Percentiles rank a stretch among this genome's conserved stretches.
phyloP scores from a whole-genome alignment of 2,797 vertebrate genomes.

The Pangasius djambal region DNA sequence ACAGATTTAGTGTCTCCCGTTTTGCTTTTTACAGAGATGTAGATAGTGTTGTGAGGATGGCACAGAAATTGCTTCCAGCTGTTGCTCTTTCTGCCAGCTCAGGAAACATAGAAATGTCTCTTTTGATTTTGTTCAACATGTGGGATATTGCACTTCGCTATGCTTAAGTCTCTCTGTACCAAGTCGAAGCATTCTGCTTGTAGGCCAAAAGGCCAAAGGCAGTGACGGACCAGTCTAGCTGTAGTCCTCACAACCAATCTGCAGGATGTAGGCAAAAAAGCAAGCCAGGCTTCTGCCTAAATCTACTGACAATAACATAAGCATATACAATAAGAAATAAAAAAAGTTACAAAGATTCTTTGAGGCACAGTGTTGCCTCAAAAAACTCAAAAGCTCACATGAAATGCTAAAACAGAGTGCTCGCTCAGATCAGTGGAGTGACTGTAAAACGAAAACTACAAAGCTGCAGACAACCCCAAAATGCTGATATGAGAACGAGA shows the following conservation, averaged over 20 bases:
- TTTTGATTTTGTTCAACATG: conserved; percentile 47
- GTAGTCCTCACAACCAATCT: background rate
- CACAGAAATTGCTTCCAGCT: conserved; percentile 6
- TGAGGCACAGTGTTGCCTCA: background rate
- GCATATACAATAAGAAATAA: background rate
- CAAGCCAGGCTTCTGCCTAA: background rate
- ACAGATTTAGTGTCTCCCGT: conserved; percentile 8
- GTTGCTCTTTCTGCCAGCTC: conserved; percentile 28
- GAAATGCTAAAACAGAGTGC: background rate
- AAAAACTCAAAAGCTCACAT: background rate
- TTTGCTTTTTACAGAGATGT: background rate
- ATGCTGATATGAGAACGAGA: conserved; percentile 6
- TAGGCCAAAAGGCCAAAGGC: conserved; percentile 1
- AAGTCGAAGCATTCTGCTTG: conserved; percentile 45
- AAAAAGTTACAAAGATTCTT: background rate
- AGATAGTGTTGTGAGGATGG: conserved; percentile 11
- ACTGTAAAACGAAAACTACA: conserved; percentile 33
- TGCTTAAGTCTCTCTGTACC: conserved; percentile 25
- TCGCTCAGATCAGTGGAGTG: conserved; percentile 37
- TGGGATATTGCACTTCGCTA: conserved; percentile 22
- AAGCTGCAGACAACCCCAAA: conserved; percentile 7
- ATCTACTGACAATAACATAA: background rate
- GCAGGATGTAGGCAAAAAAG: background rate
- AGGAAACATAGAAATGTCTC: conserved; percentile 46
- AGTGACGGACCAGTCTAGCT: conserved; percentile 20